Evolutionary conservation across 2,113 vertebrate species (phyloP).

Genomic region (Pygoscelis antarcticus): DNA sequence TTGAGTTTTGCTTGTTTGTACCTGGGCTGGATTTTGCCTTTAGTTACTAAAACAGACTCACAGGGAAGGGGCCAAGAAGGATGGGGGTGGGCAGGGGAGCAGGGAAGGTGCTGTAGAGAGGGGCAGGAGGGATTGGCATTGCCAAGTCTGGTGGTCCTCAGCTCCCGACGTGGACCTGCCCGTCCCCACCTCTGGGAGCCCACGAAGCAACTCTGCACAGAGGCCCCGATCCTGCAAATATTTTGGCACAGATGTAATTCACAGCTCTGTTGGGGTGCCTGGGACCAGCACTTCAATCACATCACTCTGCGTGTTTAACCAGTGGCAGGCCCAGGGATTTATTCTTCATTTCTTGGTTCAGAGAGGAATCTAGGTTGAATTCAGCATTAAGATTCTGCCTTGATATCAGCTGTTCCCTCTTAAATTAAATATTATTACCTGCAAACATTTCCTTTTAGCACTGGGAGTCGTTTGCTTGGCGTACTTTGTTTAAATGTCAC

Average conservation of each 20-base stretch:
- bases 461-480: conserved; percentile 34
- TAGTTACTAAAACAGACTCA: not conserved
- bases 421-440: conserved; percentile 57
- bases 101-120: not conserved
- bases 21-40: not conserved
- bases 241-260: not conserved
- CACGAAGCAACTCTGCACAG: not conserved
- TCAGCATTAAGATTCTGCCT: conserved; percentile 25
- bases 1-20: not conserved
- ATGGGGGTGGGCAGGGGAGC: not conserved
- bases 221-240: rapidly evolving
- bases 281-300: not conserved
- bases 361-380: conserved; percentile 16
- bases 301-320: not conserved
- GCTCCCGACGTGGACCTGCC: not conserved
- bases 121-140: not conserved
- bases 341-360: not conserved
- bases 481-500: conserved; percentile 65
- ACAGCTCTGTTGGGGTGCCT: not conserved
- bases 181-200: not conserved
- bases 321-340: not conserved
- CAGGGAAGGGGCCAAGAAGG: not conserved
- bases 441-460: conserved; percentile 53
- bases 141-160: not conserved
- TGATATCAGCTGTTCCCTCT: conserved; percentile 35